Conservation (phyloP, 2,888 invertebrate genomes). For the Drosophila conformis region DNA sequence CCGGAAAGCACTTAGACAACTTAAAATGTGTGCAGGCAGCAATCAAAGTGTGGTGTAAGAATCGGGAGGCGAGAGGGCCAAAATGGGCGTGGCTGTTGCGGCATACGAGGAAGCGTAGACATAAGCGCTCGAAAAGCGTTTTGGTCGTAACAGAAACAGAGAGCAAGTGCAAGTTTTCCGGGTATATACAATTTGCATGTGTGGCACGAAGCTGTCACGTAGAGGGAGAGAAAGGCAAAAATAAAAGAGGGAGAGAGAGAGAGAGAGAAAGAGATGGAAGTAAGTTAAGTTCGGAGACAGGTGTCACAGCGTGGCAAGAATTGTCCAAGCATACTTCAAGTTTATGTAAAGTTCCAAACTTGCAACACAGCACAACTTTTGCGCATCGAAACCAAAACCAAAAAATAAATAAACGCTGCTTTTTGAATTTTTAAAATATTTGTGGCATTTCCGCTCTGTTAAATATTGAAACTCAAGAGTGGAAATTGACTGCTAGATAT, state of each 20-base stretch:
- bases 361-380: slow-evolving; percentile 29
- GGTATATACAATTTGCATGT: slow-evolving; percentile 24
- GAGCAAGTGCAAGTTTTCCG: slow-evolving; percentile 20
- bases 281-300: slow-evolving; percentile 30
- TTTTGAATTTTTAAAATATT: neutral
- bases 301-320: slow-evolving; percentile 25
- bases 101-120: neutral
- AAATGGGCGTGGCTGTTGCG: slow-evolving; percentile 14
- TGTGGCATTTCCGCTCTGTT: neutral
- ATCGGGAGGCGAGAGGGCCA: neutral
- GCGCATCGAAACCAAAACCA: neutral
- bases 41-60: neutral
- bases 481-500: neutral
- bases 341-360: slow-evolving; percentile 3
- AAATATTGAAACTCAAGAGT: neutral
- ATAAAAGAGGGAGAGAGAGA: neutral
- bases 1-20: slow-evolving; percentile 6
- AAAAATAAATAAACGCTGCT: neutral
- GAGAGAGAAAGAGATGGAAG: neutral
- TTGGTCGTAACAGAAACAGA: slow-evolving; percentile 13
- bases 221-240: neutral
- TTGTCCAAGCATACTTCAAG: slow-evolving; percentile 8
- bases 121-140: slow-evolving; percentile 11
- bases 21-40: slow-evolving; percentile 16
- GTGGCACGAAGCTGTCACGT: neutral